Conservation (phyloP, 2,888 invertebrate genomes). For the Drosophila pseudotakahashii region DNA sequence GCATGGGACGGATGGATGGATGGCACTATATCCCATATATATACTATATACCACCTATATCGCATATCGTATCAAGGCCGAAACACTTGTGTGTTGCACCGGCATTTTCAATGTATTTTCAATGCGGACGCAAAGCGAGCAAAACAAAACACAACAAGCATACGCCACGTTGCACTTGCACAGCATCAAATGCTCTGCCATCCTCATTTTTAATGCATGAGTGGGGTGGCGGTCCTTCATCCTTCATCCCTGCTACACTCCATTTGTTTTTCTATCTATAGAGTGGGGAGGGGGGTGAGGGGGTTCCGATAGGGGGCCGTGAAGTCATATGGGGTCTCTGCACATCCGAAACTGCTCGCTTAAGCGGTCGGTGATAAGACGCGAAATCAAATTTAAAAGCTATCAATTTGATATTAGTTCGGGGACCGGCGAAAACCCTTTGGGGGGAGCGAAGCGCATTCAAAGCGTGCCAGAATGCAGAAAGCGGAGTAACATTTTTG, state of each 20-base stretch:
- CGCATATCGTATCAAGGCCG: constrained; percentile 30
- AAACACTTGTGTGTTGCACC: constrained; percentile 28
- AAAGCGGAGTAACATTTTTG: constrained; percentile 12
- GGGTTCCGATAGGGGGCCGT: not conserved
- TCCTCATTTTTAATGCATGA: constrained; percentile 78
- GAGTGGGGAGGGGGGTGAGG: not conserved
- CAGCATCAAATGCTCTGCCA: constrained; percentile 64
- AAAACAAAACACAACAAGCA: constrained; percentile 49
- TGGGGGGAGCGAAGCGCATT: constrained; percentile 52
- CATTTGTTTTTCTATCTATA: constrained; percentile 49
- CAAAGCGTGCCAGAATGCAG: constrained; percentile 59
- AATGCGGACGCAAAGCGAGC: constrained; percentile 33
- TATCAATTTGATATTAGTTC: constrained; percentile 80
- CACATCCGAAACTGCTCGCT: constrained; percentile 41
- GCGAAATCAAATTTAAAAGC: constrained; percentile 82
- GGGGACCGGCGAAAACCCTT: constrained; percentile 53
- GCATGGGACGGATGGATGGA: constrained; percentile 10
- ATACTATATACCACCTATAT: not conserved
- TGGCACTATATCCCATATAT: not conserved
- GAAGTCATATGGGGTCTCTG: not conserved
- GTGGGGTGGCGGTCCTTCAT: constrained; percentile 4
- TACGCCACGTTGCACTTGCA: constrained; percentile 50
- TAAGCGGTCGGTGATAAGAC: constrained; percentile 73
- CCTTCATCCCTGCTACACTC: constrained; percentile 37
- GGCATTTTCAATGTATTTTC: constrained; percentile 37